A percentile compares a stretch with the other conserved stretches of the same genome.
These are phyloP conservation scores for Pristionchus pacificus DNA, from an alignment of 1,140 invertebrate genomes.

Conservation along the genomic window DNA sequence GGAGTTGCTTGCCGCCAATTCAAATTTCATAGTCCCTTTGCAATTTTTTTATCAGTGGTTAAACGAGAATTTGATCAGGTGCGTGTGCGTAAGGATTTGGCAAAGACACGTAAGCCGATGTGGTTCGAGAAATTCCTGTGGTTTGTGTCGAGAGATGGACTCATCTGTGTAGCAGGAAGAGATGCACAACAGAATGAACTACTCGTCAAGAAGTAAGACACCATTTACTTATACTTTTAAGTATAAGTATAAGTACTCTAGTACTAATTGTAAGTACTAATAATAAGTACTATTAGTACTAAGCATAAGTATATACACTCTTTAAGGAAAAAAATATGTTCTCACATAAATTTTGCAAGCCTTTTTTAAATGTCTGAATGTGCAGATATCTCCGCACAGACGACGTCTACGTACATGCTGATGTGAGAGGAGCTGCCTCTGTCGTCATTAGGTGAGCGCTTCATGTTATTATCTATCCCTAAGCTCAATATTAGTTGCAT, in stretches of 20 bases:
- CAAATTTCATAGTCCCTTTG: background rate
- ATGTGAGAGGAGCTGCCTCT: constrained; percentile 88
- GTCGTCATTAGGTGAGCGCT: constrained; percentile 71
- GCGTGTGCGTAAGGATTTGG: constrained; percentile 9
- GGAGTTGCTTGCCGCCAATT: too few relatives aligned
- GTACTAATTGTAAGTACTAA: too few relatives aligned
- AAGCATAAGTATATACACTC: too few relatives aligned
- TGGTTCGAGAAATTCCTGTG: constrained; percentile 99
- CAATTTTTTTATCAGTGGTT: constrained; percentile 8
- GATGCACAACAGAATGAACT: constrained; percentile 97
- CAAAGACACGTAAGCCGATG: constrained; percentile 49
- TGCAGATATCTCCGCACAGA: constrained; percentile 73
- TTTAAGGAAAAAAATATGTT: too few relatives aligned
- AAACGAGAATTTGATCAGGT: constrained; percentile 32
- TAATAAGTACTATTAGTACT: too few relatives aligned
- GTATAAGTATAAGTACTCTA: too few relatives aligned
- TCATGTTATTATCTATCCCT: background rate
- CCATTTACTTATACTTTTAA: too few relatives aligned
- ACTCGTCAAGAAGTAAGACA: constrained; percentile 72
- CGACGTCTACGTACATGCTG: constrained; percentile 83
- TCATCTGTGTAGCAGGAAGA: constrained; percentile 86
- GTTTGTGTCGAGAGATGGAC: constrained; percentile 98
- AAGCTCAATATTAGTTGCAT: background rate
- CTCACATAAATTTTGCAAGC: too few relatives aligned
- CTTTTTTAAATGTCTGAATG: background rate